Evolutionary conservation across 2,888 invertebrate species (phyloP).

Genomic region (Polietes domitor): DNA sequence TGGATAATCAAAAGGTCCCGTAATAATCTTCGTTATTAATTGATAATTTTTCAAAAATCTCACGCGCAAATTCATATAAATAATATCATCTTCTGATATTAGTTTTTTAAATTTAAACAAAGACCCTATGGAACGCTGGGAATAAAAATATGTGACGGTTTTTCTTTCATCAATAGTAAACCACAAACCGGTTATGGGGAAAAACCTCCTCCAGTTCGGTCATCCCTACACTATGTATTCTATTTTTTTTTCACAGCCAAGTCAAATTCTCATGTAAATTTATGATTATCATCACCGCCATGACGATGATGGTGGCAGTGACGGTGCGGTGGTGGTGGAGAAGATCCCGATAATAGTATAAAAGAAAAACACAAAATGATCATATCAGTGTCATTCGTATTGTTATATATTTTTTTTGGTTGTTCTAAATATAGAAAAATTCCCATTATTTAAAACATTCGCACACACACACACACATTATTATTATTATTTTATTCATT

Average conservation of each 20-base stretch:
- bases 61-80: too few relatives aligned
- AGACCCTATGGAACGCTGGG: too few relatives aligned
- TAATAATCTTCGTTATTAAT: too few relatives aligned
- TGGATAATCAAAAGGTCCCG: too few relatives aligned
- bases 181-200: too few relatives aligned
- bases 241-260: neutral
- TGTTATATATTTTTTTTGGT: neutral
- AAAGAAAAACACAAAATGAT: neutral
- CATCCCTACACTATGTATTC: neutral
- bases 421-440: constrained; percentile 9
- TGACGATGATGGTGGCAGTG: neutral
- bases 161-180: too few relatives aligned
- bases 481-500: neutral
- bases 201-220: neutral
- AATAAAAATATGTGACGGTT: too few relatives aligned
- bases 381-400: constrained; percentile 9
- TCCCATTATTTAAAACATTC: constrained; percentile 5
- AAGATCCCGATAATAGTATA: neutral
- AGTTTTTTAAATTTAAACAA: too few relatives aligned
- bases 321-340: neutral
- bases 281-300: constrained; percentile 4
- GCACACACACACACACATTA: too few relatives aligned
- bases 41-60: too few relatives aligned
- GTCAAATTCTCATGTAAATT: constrained; percentile 13
- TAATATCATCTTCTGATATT: too few relatives aligned